Evolutionary conservation across 2,888 invertebrate genomes (phyloP).

Genomic region (Coelinius sp.): DNA sequence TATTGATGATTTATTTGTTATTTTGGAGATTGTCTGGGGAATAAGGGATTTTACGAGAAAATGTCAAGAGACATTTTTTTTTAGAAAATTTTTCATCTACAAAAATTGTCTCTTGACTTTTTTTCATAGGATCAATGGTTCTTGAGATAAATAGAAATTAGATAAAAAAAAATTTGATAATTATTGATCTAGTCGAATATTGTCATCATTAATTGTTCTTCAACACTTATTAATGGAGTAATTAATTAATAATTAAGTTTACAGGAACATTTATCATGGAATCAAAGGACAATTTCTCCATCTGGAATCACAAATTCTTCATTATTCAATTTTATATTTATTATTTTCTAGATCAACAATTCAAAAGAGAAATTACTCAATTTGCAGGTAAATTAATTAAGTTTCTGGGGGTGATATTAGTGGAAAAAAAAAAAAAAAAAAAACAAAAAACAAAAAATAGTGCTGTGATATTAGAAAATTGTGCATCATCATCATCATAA

Average conservation of each 20-base stretch:
- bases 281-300: neutral
- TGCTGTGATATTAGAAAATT: neutral
- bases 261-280: constrained; percentile 60
- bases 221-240: constrained; percentile 53
- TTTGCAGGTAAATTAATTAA: neutral
- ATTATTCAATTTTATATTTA: neutral
- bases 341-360: constrained; percentile 22
- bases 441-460: no score
- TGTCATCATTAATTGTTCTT: constrained; percentile 29
- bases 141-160: neutral
- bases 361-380: constrained; percentile 13
- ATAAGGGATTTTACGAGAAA: neutral
- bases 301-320: constrained; percentile 25
- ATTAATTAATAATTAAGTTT: constrained; percentile 62
- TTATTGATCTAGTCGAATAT: constrained; percentile 9
- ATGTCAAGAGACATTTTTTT: neutral
- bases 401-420: neutral
- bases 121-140: neutral
- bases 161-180: neutral
- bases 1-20: neutral
- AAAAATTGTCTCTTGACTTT: constrained; percentile 55
- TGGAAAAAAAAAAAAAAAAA: neutral
- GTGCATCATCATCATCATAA: constrained; percentile 19
- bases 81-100: neutral
- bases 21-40: neutral